Evolutionary conservation across 2,888 invertebrate species (phyloP).

Genomic region (Tenthredo livida): DNA sequence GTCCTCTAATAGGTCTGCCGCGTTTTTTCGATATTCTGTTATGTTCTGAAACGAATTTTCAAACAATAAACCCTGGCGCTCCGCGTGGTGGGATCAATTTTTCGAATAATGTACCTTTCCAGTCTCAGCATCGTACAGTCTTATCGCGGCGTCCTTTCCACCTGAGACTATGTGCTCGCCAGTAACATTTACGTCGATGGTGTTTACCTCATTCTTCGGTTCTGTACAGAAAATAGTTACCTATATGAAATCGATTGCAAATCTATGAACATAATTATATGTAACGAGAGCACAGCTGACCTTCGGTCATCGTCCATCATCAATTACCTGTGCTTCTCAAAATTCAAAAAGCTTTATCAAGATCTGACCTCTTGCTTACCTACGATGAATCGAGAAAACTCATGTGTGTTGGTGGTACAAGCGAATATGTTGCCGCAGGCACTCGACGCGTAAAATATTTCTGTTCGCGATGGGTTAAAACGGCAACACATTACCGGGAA

Average conservation of each 20-base stretch:
- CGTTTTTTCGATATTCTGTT: conserved; percentile 62
- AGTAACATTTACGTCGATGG: conserved; percentile 70
- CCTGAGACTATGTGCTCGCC: conserved; percentile 70
- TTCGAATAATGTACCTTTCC: conserved; percentile 66
- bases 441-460: conserved; percentile 71
- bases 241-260: background rate
- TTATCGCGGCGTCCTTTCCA: conserved; percentile 75
- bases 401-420: conserved; percentile 66
- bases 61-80: background rate
- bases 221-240: conserved; percentile 64
- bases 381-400: conserved; percentile 65
- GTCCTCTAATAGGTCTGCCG: conserved; percentile 62
- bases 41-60: conserved; percentile 61
- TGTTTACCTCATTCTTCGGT: conserved; percentile 73
- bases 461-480: conserved; percentile 66
- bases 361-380: conserved; percentile 61
- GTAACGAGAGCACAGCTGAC: background rate
- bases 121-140: conserved; percentile 73
- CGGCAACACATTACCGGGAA: conserved; percentile 72
- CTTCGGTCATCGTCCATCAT: background rate
- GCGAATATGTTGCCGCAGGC: conserved; percentile 72
- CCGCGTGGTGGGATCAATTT: background rate
- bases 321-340: background rate
- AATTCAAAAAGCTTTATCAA: background rate
- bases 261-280: background rate